These are phyloP conservation scores for Myiagra hebetior DNA, from an alignment of 2,113 vertebrate genomes.

Conservation along the genomic window DNA sequence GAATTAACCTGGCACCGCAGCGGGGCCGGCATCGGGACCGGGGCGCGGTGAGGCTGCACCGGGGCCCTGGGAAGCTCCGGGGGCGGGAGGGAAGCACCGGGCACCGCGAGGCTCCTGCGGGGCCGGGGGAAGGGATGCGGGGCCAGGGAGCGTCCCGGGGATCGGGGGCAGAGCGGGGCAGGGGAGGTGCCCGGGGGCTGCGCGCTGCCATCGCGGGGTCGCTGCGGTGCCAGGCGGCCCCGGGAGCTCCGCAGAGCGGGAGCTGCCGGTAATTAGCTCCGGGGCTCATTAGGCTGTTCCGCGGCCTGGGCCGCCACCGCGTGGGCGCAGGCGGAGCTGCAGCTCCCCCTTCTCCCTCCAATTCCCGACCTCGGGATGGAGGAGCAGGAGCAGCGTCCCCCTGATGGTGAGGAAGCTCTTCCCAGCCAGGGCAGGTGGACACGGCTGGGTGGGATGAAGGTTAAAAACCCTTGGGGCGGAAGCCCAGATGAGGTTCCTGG, in stretches of 20 bases:
- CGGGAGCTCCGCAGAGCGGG: not conserved
- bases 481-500: accelerated
- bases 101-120: not conserved
- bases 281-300: not conserved
- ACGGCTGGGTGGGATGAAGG: accelerated
- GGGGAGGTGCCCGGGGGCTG: accelerated
- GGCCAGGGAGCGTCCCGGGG: not conserved
- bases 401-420: accelerated
- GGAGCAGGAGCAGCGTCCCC: not conserved
- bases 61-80: too few species aligned
- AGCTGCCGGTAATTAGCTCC: not conserved
- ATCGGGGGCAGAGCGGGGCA: not conserved
- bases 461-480: accelerated
- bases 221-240: accelerated
- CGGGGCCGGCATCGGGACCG: not conserved
- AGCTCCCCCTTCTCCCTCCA: accelerated
- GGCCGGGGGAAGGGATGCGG: not conserved
- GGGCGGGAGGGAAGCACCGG: accelerated
- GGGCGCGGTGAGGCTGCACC: too few species aligned
- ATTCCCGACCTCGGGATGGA: not conserved
- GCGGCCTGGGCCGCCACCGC: constrained; percentile 17
- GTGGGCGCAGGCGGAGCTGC: not conserved
- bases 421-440: not conserved
- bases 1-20: not conserved
- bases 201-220: not conserved